Conservation (phyloP, 1,140 invertebrate genomes). For the Bombus sibiricus region DNA sequence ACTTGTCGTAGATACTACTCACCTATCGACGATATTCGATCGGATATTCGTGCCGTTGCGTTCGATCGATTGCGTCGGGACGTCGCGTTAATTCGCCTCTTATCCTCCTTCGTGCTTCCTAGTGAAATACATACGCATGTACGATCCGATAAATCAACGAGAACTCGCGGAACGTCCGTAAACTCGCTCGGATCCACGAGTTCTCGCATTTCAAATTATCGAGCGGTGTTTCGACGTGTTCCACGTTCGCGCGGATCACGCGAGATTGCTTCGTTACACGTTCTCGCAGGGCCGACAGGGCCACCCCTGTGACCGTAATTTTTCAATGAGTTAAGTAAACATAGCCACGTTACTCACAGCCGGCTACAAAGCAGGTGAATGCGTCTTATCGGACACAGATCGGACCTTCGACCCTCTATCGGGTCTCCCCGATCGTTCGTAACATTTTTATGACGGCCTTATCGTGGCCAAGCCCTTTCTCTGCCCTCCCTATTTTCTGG, state of each 20-base stretch:
- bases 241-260: conserved; percentile 9
- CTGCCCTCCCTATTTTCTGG: background rate
- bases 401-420: conserved; percentile 19
- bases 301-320: conserved; percentile 16
- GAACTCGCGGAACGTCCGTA: background rate
- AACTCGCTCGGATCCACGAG: background rate
- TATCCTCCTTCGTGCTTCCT: background rate
- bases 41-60: conserved; percentile 4
- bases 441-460: conserved; percentile 38
- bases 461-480: background rate
- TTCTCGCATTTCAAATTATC: background rate
- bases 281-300: too few relatives aligned
- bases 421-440: background rate
- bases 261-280: background rate
- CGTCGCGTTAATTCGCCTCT: background rate
- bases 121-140: background rate
- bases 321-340: conserved; percentile 49
- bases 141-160: background rate
- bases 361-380: conserved; percentile 10
- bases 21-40: conserved; percentile 12
- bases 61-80: background rate
- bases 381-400: conserved; percentile 25
- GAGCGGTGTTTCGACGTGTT: background rate
- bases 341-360: background rate
- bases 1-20: conserved; percentile 18